Conservation (phyloP, 2,797 vertebrate genomes). For the Crenichthys baileyi region DNA sequence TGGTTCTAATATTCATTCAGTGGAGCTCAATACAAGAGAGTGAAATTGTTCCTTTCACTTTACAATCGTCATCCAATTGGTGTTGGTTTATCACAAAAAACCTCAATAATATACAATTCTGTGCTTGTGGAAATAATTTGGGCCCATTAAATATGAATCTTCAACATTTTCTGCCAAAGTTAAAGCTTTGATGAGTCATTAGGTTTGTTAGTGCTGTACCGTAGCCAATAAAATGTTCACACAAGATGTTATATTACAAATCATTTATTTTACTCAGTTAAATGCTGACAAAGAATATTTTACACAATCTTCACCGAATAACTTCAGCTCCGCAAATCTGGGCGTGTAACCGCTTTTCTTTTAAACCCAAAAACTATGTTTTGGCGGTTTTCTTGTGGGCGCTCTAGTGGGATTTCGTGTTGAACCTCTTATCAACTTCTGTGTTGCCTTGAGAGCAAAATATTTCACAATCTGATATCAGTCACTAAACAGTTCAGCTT, state of each 20-base stretch:
- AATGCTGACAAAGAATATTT: background rate
- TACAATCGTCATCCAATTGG: too few species aligned
- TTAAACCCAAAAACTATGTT: background rate
- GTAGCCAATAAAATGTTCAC: background rate
- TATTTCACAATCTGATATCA: background rate
- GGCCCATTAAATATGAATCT: too few species aligned
- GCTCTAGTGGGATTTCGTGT: background rate
- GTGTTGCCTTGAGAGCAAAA: background rate
- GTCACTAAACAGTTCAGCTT: background rate
- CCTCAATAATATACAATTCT: too few species aligned
- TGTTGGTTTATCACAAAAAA: too few species aligned
- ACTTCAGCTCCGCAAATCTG: background rate
- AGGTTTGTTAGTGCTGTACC: too few species aligned
- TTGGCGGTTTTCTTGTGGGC: background rate
- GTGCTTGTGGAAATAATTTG: too few species aligned
- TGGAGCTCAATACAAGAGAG: conserved; percentile 21
- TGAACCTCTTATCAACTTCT: background rate
- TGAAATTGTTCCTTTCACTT: too few species aligned
- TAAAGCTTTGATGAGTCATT: too few species aligned
- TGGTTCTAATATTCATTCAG: background rate
- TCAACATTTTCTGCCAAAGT: too few species aligned
- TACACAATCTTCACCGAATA: background rate
- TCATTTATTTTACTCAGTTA: background rate
- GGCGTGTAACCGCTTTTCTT: background rate
- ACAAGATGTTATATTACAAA: background rate